Percentiles rank a stretch among this genome's conserved stretches.
Conservation (phyloP, 2,113 vertebrate species). For the Nothobranchius kuhntae region DNA sequence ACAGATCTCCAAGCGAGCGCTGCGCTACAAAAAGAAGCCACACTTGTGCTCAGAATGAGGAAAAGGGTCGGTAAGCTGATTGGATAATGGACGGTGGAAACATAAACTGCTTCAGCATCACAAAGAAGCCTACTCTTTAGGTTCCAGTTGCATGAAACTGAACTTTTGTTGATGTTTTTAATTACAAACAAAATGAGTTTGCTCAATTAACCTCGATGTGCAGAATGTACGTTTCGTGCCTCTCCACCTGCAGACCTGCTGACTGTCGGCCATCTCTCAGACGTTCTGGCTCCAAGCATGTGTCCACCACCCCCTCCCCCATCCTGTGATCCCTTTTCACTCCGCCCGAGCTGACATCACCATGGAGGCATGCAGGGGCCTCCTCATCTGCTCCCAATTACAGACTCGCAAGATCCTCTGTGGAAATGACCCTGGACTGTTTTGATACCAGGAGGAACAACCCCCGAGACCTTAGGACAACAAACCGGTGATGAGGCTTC, state of each 20-base stretch:
- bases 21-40: constrained; percentile 54
- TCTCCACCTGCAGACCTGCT: constrained; percentile 56
- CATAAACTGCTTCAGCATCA: constrained; percentile 14
- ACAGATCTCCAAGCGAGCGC: constrained; percentile 49
- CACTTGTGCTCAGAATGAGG: constrained; percentile 41
- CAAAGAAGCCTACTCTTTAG: neutral
- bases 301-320: constrained; percentile 27
- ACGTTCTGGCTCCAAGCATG: constrained; percentile 51
- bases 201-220: neutral
- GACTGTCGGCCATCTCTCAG: constrained; percentile 40
- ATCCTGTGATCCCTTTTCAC: constrained; percentile 35
- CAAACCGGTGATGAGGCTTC: constrained; percentile 29
- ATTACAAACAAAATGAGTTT: neutral
- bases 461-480: constrained; percentile 58
- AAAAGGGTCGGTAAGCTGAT: constrained; percentile 40
- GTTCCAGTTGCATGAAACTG: constrained; percentile 11
- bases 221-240: neutral
- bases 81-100: constrained; percentile 41
- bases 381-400: constrained; percentile 81
- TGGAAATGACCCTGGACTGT: constrained; percentile 59
- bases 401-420: constrained; percentile 48
- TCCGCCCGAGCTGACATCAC: constrained; percentile 77
- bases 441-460: constrained; percentile 63
- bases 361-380: constrained; percentile 73
- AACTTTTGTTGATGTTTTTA: constrained; percentile 1